Conservation (phyloP, 1,140 invertebrate species). For the Anastrepha ludens region DNA sequence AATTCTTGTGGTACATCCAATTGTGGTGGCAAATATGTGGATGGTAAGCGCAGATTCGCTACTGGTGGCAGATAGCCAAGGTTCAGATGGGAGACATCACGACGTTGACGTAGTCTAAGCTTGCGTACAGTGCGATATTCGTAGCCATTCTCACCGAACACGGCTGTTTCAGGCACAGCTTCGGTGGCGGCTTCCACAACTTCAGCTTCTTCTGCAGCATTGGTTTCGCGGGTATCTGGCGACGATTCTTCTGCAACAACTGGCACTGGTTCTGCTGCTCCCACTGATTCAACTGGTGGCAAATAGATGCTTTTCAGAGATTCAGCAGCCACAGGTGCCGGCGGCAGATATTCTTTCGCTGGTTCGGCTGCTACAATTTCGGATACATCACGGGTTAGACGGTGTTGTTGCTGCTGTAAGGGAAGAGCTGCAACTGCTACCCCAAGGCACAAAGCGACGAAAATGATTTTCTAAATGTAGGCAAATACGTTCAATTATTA, state of each 20-base stretch:
- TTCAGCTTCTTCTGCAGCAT: slow-evolving; percentile 66
- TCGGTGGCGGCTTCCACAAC: slow-evolving; percentile 57
- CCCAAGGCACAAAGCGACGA: slow-evolving; percentile 62
- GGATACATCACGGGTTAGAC: slow-evolving; percentile 68
- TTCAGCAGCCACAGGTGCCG: slow-evolving; percentile 55
- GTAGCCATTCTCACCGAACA: slow-evolving; percentile 63
- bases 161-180: slow-evolving; percentile 57
- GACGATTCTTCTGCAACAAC: not conserved
- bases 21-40: slow-evolving; percentile 66
- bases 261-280: not conserved
- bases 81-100: slow-evolving; percentile 68
- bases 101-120: slow-evolving; percentile 65
- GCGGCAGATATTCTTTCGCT: slow-evolving; percentile 65
- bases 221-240: slow-evolving; percentile 4
- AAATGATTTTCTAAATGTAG: slow-evolving; percentile 66
- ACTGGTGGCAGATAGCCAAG: slow-evolving; percentile 55
- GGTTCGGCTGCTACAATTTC: slow-evolving; percentile 61
- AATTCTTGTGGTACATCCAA: slow-evolving; percentile 46
- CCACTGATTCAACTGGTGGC: not conserved
- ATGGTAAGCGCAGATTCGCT: slow-evolving; percentile 24
- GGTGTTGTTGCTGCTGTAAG: slow-evolving; percentile 59
- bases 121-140: slow-evolving; percentile 68
- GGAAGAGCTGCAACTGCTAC: slow-evolving; percentile 29
- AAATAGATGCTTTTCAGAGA: slow-evolving; percentile 27
- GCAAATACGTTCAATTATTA: not conserved